Evolutionary conservation across 1,140 invertebrate genomes (phyloP).

Genomic region (Lepidurus arcticus): DNA sequence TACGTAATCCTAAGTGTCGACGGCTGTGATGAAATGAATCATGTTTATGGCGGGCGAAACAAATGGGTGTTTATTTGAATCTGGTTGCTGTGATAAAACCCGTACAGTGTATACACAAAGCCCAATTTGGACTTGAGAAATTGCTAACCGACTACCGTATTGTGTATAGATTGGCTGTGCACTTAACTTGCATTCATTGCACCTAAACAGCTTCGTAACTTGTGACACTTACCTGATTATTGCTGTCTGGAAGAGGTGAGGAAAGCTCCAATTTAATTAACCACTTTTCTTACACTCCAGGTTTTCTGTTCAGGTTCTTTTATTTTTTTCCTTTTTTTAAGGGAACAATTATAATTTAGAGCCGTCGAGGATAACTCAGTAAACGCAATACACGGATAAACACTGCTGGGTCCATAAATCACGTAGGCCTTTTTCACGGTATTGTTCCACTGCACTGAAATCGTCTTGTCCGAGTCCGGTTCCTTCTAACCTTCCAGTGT

Average conservation of each 20-base stretch:
- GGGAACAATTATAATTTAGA: background rate
- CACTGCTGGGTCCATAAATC: background rate
- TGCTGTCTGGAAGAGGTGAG: background rate
- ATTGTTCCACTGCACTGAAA: background rate
- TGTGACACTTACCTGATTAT: background rate
- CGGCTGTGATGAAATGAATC: background rate
- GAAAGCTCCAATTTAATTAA: background rate
- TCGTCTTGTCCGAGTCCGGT: background rate
- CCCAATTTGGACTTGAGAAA: background rate
- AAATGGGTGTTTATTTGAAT: background rate
- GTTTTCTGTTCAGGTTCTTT: background rate
- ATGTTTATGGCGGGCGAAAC: background rate
- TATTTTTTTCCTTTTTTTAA: background rate
- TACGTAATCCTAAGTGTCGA: constrained; percentile 6
- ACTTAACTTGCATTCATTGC: too few relatives aligned
- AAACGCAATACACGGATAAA: background rate
- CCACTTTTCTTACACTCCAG: background rate
- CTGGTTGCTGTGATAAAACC: background rate
- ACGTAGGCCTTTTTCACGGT: background rate
- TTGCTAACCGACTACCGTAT: too few relatives aligned
- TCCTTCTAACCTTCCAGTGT: background rate
- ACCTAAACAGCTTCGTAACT: background rate
- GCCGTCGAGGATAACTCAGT: background rate
- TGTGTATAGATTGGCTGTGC: too few relatives aligned
- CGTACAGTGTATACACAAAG: background rate